Evolutionary conservation across 2,797 vertebrate genomes (phyloP), one percentile per base, ranked within the genome.

Genomic region (Falco peregrinus): DNA sequence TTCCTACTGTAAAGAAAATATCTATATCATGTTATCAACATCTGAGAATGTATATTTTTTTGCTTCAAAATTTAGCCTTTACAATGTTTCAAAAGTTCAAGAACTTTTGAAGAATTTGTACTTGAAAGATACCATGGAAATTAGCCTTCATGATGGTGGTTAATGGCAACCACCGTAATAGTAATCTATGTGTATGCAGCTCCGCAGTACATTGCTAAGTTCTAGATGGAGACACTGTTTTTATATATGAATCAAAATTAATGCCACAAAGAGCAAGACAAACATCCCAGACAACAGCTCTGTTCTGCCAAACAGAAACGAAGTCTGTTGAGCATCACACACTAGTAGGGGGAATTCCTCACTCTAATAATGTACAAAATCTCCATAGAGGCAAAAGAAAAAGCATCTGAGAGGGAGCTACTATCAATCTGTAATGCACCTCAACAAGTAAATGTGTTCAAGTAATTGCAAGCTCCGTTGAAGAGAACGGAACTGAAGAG

Each of bases 361-460:
- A 56, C 31, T 41, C 50, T n/a, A 47, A 33, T 17, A 24, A 17
- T 48, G 18, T 51, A 26, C 37, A 64, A 51, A 48, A 57, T 56
- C 51, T 78, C 51, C 35, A 48, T 28, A 33, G 56, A 76, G 41
- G 8, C 28, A 90, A 45, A 71, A 82, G 37, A n/a, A 71, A 78
- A 31, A 51, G 16, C 22, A 78, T 81, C 69, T 31, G 65, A 91
- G 45, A 82, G 51, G 21, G 73, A 61, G 28, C 41, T 81, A 33
- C 71, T 21, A 71, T 78, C 74, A 89, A 64, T 39, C 41, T 93
- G 9, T 19, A 81, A 80, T 33, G 43, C 14, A 78, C 6, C 63
- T 84, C 84, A 92, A 86, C 21, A 94, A 93, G 60, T 48, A 90
- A 92, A 84, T 78, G 22, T 71, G 50, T 74, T 90, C 60, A 50